These are phyloP conservation scores for Spilosoma lubricipeda DNA, from an alignment of 2,888 invertebrate species.

Conservation along the genomic window DNA sequence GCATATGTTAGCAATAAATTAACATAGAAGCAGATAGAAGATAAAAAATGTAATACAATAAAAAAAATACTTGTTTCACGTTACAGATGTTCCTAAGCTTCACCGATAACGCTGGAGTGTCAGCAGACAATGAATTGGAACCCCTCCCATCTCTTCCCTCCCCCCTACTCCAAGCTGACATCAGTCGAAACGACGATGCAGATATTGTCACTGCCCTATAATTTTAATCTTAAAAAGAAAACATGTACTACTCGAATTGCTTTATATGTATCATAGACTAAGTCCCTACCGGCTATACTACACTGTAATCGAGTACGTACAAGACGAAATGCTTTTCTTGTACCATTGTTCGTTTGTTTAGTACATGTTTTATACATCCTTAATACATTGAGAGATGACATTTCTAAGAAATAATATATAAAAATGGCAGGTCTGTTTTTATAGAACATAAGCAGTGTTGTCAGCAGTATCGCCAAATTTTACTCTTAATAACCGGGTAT, in stretches of 20 bases:
- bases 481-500: not conserved
- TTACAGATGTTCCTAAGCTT: constrained; percentile 79
- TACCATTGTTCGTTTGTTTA: not conserved
- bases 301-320: not conserved
- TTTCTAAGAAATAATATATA: not conserved
- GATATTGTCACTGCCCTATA: constrained; percentile 70
- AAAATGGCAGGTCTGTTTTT: not conserved
- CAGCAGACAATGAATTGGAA: constrained; percentile 53
- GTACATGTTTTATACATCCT: not conserved
- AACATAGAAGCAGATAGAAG: no score
- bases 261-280: not conserved
- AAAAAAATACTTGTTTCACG: no score
- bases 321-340: not conserved
- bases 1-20: no score
- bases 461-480: not conserved
- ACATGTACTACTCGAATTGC: not conserved
- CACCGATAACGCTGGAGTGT: constrained; percentile 55
- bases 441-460: not conserved
- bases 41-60: no score
- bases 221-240: not conserved
- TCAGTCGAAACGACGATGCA: constrained; percentile 47
- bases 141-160: constrained; percentile 36
- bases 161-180: not conserved
- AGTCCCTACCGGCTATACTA: not conserved
- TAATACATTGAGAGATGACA: not conserved